Conservation (phyloP, 2,888 invertebrate species). For the Diploptera punctata region DNA sequence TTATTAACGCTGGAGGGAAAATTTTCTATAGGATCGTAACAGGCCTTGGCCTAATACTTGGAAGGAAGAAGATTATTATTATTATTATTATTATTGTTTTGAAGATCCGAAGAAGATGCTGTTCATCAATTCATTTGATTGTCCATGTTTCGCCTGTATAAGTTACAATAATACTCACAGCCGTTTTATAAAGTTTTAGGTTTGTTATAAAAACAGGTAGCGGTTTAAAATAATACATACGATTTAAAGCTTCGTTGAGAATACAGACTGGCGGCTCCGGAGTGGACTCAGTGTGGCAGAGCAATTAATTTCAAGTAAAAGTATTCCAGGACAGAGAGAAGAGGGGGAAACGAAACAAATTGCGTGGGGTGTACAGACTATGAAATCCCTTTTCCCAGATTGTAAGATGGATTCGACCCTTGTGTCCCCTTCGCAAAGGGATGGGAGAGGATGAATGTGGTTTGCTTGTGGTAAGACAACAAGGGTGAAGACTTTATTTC, state of each 20-base stretch:
- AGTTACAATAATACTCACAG: too few species aligned
- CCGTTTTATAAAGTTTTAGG: background rate
- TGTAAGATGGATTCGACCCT: constrained; percentile 17
- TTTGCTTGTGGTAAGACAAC: background rate
- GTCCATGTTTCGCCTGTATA: too few species aligned
- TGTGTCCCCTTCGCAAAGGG: background rate
- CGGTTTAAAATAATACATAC: constrained; percentile 4
- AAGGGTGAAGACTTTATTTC: background rate
- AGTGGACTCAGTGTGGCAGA: background rate
- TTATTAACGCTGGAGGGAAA: too few species aligned
- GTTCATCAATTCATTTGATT: too few species aligned
- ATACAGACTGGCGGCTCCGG: background rate
- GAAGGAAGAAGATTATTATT: too few species aligned
- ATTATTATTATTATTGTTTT: too few species aligned
- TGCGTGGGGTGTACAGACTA: background rate
- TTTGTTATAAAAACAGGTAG: background rate
- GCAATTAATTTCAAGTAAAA: constrained; percentile 12
- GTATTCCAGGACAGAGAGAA: background rate
- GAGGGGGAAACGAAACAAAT: background rate
- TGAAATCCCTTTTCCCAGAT: constrained; percentile 20
- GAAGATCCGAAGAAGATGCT: too few species aligned
- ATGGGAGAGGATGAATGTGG: background rate
- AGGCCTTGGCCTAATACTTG: too few species aligned
- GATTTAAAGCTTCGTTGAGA: background rate
- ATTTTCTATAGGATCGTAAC: too few species aligned